phyloP scores from a whole-genome alignment of 2,797 vertebrate genomes.

The Liasis olivaceus region DNA sequence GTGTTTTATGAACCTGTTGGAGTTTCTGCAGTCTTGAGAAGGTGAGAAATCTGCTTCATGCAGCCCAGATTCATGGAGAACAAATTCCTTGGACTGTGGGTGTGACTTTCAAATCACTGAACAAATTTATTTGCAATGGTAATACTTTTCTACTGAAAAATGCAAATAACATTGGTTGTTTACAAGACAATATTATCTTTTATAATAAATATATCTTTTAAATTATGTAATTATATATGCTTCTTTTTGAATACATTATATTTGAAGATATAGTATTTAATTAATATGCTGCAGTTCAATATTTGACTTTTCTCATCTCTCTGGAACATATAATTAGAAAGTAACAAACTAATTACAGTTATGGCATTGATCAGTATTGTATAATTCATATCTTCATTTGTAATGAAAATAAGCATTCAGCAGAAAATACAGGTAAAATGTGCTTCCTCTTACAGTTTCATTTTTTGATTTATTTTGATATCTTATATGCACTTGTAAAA shows the following conservation, averaged over 20 bases:
- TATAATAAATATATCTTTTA: constrained; percentile 48
- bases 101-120: constrained; percentile 23
- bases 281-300: constrained; percentile 37
- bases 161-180: constrained; percentile 45
- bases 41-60: neutral
- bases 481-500: neutral
- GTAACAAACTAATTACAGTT: constrained; percentile 38
- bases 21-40: neutral
- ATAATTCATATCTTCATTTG: constrained; percentile 23
- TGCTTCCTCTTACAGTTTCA: neutral
- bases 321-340: constrained; percentile 35
- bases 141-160: constrained; percentile 48
- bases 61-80: neutral
- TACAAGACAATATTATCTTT: constrained; percentile 31
- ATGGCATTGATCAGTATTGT: constrained; percentile 35
- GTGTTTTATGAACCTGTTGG: neutral
- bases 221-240: constrained; percentile 30
- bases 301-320: constrained; percentile 45
- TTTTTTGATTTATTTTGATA: neutral
- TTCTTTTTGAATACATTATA: constrained; percentile 32
- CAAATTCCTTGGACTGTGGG: neutral
- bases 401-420: constrained; percentile 3
- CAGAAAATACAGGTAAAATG: neutral
- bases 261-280: constrained; percentile 30
- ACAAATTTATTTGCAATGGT: constrained; percentile 37